Base-by-base conservation (phyloP, 2,888 invertebrate genomes). In the Cheiracanthium punctorium region DNA sequence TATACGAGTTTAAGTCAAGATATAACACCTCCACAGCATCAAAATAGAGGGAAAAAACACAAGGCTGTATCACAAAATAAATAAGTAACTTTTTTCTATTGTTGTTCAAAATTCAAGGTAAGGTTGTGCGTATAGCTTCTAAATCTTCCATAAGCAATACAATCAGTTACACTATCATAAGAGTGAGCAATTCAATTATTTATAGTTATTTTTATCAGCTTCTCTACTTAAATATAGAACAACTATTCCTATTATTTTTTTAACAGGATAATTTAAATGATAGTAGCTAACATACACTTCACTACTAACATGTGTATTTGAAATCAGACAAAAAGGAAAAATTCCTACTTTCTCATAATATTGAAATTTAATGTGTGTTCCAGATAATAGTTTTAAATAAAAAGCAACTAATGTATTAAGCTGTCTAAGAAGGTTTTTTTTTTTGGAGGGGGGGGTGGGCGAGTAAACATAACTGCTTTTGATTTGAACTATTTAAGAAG, bases 111-210 rank as follows among this genome's bases (percentile, higher is more conserved):
- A 24, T 17, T 58, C 12, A 58, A 58, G 58, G 2, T 58, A 58
- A 58, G 58, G 1, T 58, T 58, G 58, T 58, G 58, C 58, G 58
- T 58, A 58, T 58, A 58, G 37, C 20, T 24, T 58, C 58, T 58
- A 58, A 17, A 58, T 24, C 24, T 58, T 58, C 17, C 20, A 1
- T 58, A 58, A 58, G 58, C 58, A 58, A 58, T n/a, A 5, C 24
- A 58, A 24, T 24, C 58, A 20, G 1, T 58, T 12, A 5, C 20
- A 24, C 43, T 48, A 48, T 17, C 43, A 48, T 48, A 17, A 17
- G 43, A 48, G 17, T 48, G 43, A 48, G 2, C 14, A 7, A 48
- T 48, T 48, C 17, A 17, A 48, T 48, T 48, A 48, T 17, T 48
- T 17, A 37, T 48, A 17, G 14, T 12, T 48, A 17, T 17, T 48